A percentile compares a stretch with the other conserved stretches of the same genome.
Evolutionary conservation across 2,113 vertebrate genomes (phyloP).

Genomic region (Pedionomus torquatus): DNA sequence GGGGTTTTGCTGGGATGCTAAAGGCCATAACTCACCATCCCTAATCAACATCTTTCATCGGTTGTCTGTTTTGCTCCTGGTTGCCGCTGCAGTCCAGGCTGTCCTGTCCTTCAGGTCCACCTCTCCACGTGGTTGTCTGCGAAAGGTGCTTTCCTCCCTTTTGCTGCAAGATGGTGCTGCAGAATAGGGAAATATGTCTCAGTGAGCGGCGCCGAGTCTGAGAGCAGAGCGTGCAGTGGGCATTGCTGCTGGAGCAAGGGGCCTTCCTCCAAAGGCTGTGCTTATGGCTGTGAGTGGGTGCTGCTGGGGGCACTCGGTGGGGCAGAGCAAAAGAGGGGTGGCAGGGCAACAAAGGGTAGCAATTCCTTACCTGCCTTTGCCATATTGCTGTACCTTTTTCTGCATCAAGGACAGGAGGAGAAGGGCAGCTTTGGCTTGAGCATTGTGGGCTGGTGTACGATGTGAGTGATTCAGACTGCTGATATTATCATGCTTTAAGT

Average conservation of each 20-base stretch:
- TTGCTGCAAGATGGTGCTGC: conserved; percentile 71
- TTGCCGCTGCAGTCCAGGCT: background rate
- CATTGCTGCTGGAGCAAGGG: background rate
- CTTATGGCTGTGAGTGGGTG: fast-evolving
- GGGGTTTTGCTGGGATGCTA: background rate
- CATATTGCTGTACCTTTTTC: fast-evolving
- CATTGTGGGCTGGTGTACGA: fast-evolving
- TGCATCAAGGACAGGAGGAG: fast-evolving
- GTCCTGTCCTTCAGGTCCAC: background rate
- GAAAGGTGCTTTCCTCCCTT: background rate
- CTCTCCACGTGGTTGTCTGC: fast-evolving
- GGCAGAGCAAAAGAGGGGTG: background rate
- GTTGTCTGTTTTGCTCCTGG: background rate
- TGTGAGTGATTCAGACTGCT: fast-evolving
- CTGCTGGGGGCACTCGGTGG: background rate
- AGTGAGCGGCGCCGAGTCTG: background rate
- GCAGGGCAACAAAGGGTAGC: background rate
- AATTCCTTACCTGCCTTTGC: background rate
- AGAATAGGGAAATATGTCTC: conserved; percentile 56
- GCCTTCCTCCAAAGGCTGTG: fast-evolving
- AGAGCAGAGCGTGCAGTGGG: background rate
- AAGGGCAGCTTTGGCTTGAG: background rate
- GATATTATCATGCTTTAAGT: fast-evolving
- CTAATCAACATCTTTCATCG: too few relatives aligned
- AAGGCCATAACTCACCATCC: background rate